These are phyloP conservation scores for Euproctis similis DNA, from an alignment of 2,888 invertebrate genomes.

Conservation along the genomic window DNA sequence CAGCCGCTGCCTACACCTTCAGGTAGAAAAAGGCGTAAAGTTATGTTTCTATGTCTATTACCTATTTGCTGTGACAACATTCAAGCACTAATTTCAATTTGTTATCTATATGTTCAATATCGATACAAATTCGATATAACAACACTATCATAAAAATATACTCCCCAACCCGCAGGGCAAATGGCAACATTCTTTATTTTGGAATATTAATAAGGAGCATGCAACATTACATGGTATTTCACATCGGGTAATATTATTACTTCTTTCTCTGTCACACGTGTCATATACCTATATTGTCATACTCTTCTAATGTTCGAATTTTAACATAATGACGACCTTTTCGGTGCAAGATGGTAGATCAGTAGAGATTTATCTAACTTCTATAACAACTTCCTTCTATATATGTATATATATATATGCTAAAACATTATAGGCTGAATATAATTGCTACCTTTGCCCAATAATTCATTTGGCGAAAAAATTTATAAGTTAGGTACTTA, in stretches of 20 bases:
- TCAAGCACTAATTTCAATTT: too few relatives aligned
- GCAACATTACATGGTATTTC: conserved; percentile 71
- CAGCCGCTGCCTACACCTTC: too few relatives aligned
- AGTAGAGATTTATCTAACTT: conserved; percentile 35
- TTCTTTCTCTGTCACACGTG: conserved; percentile 29
- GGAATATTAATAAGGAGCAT: conserved; percentile 71
- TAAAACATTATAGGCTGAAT: conserved; percentile 14
- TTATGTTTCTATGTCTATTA: too few relatives aligned
- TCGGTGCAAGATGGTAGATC: conserved; percentile 35
- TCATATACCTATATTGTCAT: conserved; percentile 18
- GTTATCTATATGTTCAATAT: too few relatives aligned
- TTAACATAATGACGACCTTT: conserved; percentile 26
- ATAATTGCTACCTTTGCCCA: conserved; percentile 23
- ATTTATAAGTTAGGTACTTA: conserved; percentile 11
- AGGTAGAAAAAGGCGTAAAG: too few relatives aligned
- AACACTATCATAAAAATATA: conserved; percentile 48
- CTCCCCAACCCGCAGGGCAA: conserved; percentile 55
- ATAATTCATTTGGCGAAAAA: conserved; percentile 24
- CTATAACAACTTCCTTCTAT: conserved; percentile 25
- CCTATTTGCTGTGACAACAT: too few relatives aligned
- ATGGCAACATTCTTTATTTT: conserved; percentile 71
- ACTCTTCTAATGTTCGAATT: conserved; percentile 43
- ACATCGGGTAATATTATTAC: conserved; percentile 57
- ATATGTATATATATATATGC: conserved; percentile 10
- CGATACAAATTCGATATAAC: conserved; percentile 10